Conservation (phyloP, 2,113 vertebrate species). For the Rynchops niger region DNA sequence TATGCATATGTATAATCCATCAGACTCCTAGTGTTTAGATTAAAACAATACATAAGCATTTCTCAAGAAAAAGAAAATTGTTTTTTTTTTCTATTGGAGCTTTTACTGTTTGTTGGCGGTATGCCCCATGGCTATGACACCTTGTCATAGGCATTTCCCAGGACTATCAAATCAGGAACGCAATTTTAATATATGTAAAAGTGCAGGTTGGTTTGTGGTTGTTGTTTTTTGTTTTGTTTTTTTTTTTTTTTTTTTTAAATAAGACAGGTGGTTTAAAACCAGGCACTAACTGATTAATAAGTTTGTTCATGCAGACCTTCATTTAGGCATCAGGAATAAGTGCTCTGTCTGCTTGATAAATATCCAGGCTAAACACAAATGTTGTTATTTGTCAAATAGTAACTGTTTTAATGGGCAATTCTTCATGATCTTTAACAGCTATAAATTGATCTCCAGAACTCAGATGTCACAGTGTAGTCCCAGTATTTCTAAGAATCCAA, state of each 20-base stretch:
- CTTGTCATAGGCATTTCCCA: not conserved
- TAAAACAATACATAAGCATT: not conserved
- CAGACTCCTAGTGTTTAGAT: not conserved
- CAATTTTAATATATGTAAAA: slow-evolving; percentile 47
- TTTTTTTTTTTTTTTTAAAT: not conserved
- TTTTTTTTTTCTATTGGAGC: not conserved
- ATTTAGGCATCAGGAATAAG: slow-evolving; percentile 72
- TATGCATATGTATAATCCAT: not conserved
- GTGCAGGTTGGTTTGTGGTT: not conserved
- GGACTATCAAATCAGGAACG: slow-evolving; percentile 12
- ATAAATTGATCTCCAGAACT: slow-evolving; percentile 70
- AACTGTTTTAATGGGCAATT: slow-evolving; percentile 73
- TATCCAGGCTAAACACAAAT: slow-evolving; percentile 74
- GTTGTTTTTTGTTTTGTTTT: not conserved
- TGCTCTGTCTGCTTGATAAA: slow-evolving; percentile 75
- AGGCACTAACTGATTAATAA: slow-evolving; percentile 79
- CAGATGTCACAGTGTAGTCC: slow-evolving; percentile 15
- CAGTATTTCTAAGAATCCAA: slow-evolving; percentile 48
- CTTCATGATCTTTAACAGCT: slow-evolving; percentile 69
- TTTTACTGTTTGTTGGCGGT: not conserved
- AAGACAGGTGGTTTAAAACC: slow-evolving; percentile 72
- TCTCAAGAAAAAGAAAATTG: not conserved
- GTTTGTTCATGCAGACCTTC: slow-evolving; percentile 73
- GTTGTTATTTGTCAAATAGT: slow-evolving; percentile 78
- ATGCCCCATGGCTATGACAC: not conserved